phyloP scores from a whole-genome alignment of 2,888 invertebrate species.

The Agrochola litura region DNA sequence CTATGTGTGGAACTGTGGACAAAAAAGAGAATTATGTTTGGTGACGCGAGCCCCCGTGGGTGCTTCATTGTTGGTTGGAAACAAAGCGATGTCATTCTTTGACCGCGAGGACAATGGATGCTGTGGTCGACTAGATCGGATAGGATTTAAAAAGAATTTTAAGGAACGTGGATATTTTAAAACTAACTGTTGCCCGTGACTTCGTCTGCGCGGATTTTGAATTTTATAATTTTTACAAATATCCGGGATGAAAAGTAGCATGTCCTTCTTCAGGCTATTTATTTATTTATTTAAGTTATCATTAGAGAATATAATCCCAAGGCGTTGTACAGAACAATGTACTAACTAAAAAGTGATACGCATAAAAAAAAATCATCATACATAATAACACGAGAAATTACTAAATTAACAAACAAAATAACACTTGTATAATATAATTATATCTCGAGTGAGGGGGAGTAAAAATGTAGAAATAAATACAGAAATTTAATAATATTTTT shows the following conservation, averaged over 20 bases:
- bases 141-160: conserved; percentile 25
- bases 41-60: conserved; percentile 76
- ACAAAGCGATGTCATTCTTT: conserved; percentile 73
- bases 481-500: not conserved
- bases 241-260: not conserved
- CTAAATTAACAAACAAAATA: too few species aligned
- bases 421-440: too few species aligned
- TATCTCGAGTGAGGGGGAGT: too few species aligned
- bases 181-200: not conserved
- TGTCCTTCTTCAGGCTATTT: not conserved
- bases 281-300: not conserved
- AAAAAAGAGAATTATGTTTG: conserved; percentile 80
- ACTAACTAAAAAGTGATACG: too few species aligned
- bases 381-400: too few species aligned
- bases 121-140: conserved; percentile 25
- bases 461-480: too few species aligned
- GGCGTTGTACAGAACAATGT: too few species aligned
- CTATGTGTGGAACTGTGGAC: conserved; percentile 34
- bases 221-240: not conserved
- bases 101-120: conserved; percentile 33
- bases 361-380: too few species aligned
- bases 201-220: not conserved
- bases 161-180: not conserved
- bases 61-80: conserved; percentile 72
- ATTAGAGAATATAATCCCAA: too few species aligned